phyloP scores from a whole-genome alignment of 2,888 invertebrate genomes.

The Apodemia zela region DNA sequence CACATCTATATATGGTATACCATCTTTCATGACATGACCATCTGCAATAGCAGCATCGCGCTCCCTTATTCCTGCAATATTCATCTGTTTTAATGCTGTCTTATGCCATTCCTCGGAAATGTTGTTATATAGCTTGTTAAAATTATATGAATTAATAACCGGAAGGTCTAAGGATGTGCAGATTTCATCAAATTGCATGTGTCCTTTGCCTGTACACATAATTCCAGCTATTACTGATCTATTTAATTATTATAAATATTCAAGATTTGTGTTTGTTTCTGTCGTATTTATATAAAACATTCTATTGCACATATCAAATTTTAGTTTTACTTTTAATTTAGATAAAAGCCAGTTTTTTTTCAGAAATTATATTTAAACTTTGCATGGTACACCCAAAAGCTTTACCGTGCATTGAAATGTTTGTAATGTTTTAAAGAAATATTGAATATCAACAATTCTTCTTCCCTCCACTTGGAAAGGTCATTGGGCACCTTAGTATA shows the following conservation, averaged over 20 bases:
- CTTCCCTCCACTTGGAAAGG: too few relatives aligned
- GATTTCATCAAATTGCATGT: not conserved
- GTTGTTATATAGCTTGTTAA: not conserved
- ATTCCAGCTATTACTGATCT: not conserved
- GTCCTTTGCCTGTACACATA: not conserved
- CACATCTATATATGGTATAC: too few relatives aligned
- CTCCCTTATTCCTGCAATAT: slow-evolving; percentile 28
- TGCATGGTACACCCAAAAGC: too few relatives aligned
- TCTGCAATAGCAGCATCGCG: slow-evolving; percentile 23
- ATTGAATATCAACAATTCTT: too few relatives aligned
- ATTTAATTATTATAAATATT: too few relatives aligned
- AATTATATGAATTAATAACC: not conserved
- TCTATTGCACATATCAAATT: slow-evolving; percentile 8
- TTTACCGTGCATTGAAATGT: too few relatives aligned
- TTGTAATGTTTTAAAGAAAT: too few relatives aligned
- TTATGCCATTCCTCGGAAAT: slow-evolving; percentile 19
- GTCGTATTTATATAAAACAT: not conserved
- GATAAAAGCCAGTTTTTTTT: not conserved
- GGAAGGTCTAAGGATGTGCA: not conserved
- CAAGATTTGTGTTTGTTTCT: not conserved
- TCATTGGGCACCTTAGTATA: slow-evolving; percentile 21
- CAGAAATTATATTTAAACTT: too few relatives aligned
- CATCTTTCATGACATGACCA: slow-evolving; percentile 22
- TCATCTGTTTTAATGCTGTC: slow-evolving; percentile 18
- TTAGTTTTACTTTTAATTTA: not conserved